Percentiles rank a stretch among this genome's conserved stretches.
Conservation (phyloP, 37 sponge, comb jelly and placozoan genomes). For the Beroe forskalii region DNA sequence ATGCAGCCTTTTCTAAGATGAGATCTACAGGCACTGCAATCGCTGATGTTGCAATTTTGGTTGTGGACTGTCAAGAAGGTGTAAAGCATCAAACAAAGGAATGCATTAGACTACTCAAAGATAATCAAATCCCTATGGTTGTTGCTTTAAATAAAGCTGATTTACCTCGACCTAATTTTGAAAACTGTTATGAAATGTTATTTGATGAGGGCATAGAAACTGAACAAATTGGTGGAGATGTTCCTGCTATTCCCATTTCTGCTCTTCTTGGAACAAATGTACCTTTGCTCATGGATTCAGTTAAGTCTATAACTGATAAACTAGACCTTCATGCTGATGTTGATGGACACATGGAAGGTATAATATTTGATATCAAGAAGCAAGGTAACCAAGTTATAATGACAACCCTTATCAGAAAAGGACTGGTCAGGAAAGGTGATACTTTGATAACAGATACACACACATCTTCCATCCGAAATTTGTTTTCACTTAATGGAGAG, state of each 20-base stretch:
- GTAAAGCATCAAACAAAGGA: conserved; percentile 86
- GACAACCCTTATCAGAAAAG: not conserved
- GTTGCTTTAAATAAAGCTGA: conserved; percentile 87
- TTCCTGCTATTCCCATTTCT: conserved; percentile 82
- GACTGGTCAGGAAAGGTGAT: not conserved
- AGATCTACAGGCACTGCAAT: conserved; percentile 78
- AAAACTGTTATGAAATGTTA: conserved; percentile 48
- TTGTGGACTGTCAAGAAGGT: conserved; percentile 93
- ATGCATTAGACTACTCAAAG: conserved; percentile 74
- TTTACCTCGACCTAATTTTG: not conserved
- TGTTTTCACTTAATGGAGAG: not conserved
- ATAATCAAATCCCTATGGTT: conserved; percentile 81
- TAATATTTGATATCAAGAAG: conserved; percentile 2
- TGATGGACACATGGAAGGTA: not conserved
- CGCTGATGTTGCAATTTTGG: conserved; percentile 89
- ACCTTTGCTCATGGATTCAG: not conserved
- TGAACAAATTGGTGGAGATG: conserved; percentile 84
- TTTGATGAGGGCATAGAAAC: conserved; percentile 77
- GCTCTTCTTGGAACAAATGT: conserved; percentile 66
- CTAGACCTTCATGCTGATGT: not conserved
- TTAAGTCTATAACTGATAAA: not conserved
- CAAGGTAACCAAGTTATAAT: not conserved
- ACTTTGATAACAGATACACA: not conserved
- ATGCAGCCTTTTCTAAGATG: conserved; percentile 91
- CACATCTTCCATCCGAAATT: not conserved